Evolutionary conservation across 1,140 invertebrate species (phyloP).

Genomic region (Ips typographus): DNA sequence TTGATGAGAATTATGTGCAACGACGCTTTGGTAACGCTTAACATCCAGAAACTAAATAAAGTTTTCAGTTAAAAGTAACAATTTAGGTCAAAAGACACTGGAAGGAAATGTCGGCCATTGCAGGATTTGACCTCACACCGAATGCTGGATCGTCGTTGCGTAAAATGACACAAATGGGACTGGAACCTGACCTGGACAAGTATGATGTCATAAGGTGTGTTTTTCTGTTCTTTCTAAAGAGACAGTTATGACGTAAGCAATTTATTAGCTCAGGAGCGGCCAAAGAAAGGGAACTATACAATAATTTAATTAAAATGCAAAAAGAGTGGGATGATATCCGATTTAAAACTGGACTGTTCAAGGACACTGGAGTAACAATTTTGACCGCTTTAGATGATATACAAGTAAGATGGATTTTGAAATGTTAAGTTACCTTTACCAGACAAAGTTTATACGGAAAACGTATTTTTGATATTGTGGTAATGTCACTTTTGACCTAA

Average conservation of each 20-base stretch:
- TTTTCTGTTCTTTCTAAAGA: not conserved
- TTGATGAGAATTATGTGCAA: slow-evolving; percentile 84
- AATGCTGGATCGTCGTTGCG: slow-evolving; percentile 72
- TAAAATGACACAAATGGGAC: slow-evolving; percentile 76
- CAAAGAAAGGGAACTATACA: slow-evolving; percentile 81
- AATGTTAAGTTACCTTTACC: slow-evolving; percentile 71
- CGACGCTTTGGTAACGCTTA: slow-evolving; percentile 67
- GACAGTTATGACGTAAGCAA: no score
- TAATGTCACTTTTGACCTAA: slow-evolving; percentile 71
- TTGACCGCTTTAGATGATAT: slow-evolving; percentile 80
- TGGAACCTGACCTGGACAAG: slow-evolving; percentile 64
- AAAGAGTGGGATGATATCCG: slow-evolving; percentile 74
- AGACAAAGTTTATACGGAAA: slow-evolving; percentile 74
- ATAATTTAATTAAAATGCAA: slow-evolving; percentile 79
- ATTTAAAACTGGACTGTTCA: slow-evolving; percentile 68
- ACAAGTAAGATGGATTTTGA: slow-evolving; percentile 79
- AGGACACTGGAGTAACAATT: slow-evolving; percentile 68
- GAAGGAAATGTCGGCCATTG: slow-evolving; percentile 83
- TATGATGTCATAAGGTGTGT: slow-evolving; percentile 62
- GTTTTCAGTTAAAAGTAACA: no score
- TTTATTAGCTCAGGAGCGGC: slow-evolving; percentile 72
- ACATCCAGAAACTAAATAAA: no score
- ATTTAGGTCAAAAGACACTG: slow-evolving; percentile 66
- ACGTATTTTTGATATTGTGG: slow-evolving; percentile 73
- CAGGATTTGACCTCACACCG: slow-evolving; percentile 79